Base-by-base conservation (phyloP, 2,113 vertebrate genomes). In the Tautogolabrus adspersus region DNA sequence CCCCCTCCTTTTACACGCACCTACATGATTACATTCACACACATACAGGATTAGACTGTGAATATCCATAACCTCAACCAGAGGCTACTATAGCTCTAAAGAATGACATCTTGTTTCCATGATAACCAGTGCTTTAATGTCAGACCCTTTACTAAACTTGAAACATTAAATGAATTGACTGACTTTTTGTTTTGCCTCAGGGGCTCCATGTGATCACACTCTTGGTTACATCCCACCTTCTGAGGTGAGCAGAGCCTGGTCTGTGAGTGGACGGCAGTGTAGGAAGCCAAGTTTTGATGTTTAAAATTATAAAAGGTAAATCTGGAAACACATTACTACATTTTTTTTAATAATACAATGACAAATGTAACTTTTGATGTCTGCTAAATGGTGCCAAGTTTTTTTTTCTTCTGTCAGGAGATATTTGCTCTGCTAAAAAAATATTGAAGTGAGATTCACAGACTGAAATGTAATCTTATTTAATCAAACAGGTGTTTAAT, bases 31-130 rank as follows among this genome's bases (percentile, higher is more conserved):
- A 34, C 30, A 34, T 6, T 6, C 40, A 49, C 52, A 81, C 37
- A 63, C 22, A 30, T 13, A 23, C 37, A 61, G 58, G 73, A 85
- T 18, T 49, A 88, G 44, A 77, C 83, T 62, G 81, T 88, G 76
- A 79, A 88, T 89, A 89, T 83, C 79, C 87, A 84, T 89, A 79
- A 76, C 67, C 69, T 46, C 52, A 44, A 62, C n/a, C 58, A 66
- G 13, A 5, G 76, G 46, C 46, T 40, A 72, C 54, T 54, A 77
- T 66, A n/a, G 49, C 72, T 69, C 65, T 46, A 75, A 60, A 55
- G 22, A 73, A 72, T 87, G 58, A 75, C 79, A 71, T 26, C 22
- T 80, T 59, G 65, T 26, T 51, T 64, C 6, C 56, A 34, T 34
- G 30, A 26, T 26, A 26, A 34, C 30, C 30, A 6, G 30, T 70